Evolutionary conservation across 2,888 invertebrate species (phyloP), one percentile per base, ranked within the genome.

Genomic region (Thera obeliscata): DNA sequence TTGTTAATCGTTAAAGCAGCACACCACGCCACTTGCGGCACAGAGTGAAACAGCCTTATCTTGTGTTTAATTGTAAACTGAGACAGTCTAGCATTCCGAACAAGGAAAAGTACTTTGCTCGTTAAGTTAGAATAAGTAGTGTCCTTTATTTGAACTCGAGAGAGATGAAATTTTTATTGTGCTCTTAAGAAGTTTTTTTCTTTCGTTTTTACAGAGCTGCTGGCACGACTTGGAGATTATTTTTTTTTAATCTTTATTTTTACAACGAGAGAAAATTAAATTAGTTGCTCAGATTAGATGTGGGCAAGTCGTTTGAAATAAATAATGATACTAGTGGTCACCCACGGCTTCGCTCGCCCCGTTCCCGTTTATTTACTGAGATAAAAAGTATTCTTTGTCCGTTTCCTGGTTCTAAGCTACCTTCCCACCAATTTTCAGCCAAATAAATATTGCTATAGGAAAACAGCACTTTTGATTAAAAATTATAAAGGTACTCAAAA

Each of bases 21-120:
- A 50, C 22, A 11, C 50, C 50, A 50, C 50, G 50, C 11, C 22
- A 22, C 50, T 50, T 50, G 22, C 56, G 12, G 43, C 43, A 46
- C 43, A 50, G 41, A 54, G 36, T 64, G 46, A 59, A 54, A 55
- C 35, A 52, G 36, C 61, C 52, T 61, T 62, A 55, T 64, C 49
- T 43, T 58, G 52, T 58, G 56, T 62, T 63, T 70, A 66, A 67
- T 70, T 71, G 60, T 66, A 67, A 72, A 68, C 70, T 65, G 68
- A 63, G 68, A 68, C 61, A 41, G 43, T 62, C 62, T 52, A 66
- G 56, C 66, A 52, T 61, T 50, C 63, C 54, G 70, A 74, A 78
- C 74, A 78, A 71, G 71, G 68, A 76, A 79, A 78, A 74, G 71
- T 75, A 74, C 74, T 79, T 73, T 66, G 56, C 62, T 75, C 72